Conservation (phyloP, 2,797 vertebrate species). For the Coreius guichenoti region DNA sequence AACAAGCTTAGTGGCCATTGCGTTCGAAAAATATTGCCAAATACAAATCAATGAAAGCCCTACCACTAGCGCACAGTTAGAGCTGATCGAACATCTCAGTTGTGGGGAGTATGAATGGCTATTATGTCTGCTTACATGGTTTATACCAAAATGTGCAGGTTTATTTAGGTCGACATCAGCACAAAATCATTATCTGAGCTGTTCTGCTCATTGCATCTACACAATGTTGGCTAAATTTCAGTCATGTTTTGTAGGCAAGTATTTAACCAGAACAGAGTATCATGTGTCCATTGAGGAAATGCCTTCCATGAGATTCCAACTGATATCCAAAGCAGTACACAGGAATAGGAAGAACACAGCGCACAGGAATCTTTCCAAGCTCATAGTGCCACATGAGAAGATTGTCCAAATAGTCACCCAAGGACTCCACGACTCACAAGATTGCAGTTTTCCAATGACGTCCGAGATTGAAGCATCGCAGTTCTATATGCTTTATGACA, state of each 20-base stretch:
- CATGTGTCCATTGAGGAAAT: conserved; percentile 23
- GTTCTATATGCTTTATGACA: background rate
- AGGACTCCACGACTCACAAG: background rate
- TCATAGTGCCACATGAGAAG: background rate
- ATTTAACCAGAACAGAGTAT: conserved; percentile 20
- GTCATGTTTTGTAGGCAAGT: background rate
- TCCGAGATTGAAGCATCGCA: background rate
- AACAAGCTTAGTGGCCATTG: background rate
- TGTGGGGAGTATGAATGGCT: background rate
- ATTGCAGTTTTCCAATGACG: background rate
- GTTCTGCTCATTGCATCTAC: background rate
- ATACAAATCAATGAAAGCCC: background rate
- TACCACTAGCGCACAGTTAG: background rate
- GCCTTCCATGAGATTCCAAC: background rate
- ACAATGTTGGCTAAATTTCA: background rate
- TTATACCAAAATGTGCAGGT: background rate
- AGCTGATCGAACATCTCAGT: background rate
- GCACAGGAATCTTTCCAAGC: background rate
- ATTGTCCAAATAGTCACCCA: conserved; percentile 1
- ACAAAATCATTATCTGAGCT: background rate
- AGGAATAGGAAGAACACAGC: conserved; percentile 16
- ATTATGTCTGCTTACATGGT: background rate
- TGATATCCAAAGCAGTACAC: conserved; percentile 27
- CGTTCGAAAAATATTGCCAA: background rate
- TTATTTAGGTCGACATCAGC: background rate